Evolutionary conservation across 2,797 vertebrate genomes (phyloP).

Genomic region (Tolypeutes matacus): DNA sequence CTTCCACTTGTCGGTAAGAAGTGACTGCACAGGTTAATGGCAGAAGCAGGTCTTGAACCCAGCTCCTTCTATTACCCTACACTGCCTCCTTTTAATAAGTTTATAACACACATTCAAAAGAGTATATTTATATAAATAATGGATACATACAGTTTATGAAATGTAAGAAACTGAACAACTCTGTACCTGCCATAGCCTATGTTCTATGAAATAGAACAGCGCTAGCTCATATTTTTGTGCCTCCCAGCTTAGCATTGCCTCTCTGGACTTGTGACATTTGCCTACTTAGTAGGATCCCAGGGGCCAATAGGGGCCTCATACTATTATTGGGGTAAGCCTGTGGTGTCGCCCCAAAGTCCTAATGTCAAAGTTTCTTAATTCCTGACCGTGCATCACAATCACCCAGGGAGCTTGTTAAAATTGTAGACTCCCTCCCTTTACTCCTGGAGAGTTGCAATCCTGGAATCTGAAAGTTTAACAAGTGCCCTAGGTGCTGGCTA

Average conservation of each 20-base stretch:
- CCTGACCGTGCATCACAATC: neutral
- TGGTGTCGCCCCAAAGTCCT: neutral
- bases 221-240: neutral
- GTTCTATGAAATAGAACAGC: neutral
- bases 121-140: neutral
- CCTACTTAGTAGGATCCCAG: neutral
- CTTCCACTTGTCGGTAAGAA: neutral
- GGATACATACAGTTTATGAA: constrained; percentile 14
- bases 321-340: neutral
- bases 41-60: constrained; percentile 18
- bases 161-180: neutral
- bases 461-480: neutral
- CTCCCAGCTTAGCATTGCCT: neutral
- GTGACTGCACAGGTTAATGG: neutral
- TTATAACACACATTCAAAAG: constrained; percentile 1
- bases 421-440: neutral
- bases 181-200: neutral
- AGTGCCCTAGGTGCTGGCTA: constrained; percentile 12
- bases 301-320: neutral
- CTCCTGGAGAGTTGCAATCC: neutral
- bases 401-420: neutral
- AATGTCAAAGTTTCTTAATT: neutral
- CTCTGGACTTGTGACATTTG: neutral
- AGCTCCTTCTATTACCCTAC: neutral
- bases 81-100: neutral